phyloP scores from a whole-genome alignment of 2,797 vertebrate genomes.

The Xenops minutus region DNA sequence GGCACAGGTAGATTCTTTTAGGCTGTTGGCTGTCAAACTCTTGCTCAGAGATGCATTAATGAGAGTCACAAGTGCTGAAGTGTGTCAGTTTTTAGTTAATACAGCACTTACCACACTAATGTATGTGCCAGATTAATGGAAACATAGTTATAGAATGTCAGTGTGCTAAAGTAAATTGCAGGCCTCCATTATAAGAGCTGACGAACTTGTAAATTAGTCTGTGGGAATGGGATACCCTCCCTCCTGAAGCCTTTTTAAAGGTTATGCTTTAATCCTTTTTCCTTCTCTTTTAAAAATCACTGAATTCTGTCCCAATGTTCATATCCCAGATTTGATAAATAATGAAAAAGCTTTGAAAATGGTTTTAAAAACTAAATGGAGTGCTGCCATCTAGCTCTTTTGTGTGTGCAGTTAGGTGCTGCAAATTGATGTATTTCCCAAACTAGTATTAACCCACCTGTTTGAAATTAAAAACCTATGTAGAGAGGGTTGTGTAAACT shows the following conservation, averaged over 20 bases:
- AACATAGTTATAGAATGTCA: neutral
- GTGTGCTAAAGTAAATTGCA: neutral
- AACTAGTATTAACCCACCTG: neutral
- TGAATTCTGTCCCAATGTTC: neutral
- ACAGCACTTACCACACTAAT: neutral
- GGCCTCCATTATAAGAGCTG: neutral
- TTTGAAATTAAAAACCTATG: neutral
- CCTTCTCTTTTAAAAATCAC: neutral
- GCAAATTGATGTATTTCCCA: neutral
- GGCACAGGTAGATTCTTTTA: neutral
- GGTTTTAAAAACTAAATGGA: neutral
- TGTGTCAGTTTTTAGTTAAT: neutral
- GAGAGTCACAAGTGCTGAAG: neutral
- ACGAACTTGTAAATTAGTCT: neutral
- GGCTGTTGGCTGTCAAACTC: neutral
- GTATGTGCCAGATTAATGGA: neutral
- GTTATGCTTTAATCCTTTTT: neutral
- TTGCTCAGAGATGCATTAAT: neutral
- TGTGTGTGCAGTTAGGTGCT: neutral
- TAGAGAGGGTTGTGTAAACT: neutral
- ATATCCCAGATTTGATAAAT: neutral
- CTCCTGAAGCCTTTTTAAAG: neutral
- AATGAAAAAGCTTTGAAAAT: neutral
- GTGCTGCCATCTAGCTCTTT: neutral
- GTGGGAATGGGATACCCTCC: accelerated